Percentiles rank a stretch among this genome's conserved stretches.
phyloP scores from a whole-genome alignment of 2,113 vertebrate genomes.

The Dasypus novemcinctus region DNA sequence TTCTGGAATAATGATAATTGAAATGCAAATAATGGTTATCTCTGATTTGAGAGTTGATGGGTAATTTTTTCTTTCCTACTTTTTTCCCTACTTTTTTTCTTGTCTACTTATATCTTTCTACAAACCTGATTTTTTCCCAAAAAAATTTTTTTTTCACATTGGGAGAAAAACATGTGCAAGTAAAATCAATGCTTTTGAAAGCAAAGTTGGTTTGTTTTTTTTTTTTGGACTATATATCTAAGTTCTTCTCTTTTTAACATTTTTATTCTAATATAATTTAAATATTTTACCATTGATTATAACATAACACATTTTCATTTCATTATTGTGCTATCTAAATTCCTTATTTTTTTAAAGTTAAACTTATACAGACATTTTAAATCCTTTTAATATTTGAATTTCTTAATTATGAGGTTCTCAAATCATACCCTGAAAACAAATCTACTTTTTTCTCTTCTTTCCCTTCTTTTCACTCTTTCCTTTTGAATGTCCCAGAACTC shows the following conservation, averaged over 20 bases:
- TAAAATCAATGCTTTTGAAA: neutral
- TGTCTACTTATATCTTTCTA: neutral
- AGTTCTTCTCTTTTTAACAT: neutral
- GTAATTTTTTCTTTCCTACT: neutral
- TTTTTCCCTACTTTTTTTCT: neutral
- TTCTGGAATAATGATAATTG: neutral
- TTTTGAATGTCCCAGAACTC: neutral
- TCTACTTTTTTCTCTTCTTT: neutral
- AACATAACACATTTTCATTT: neutral
- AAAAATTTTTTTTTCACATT: neutral
- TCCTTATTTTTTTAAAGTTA: neutral
- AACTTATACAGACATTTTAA: neutral
- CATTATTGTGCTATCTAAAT: neutral
- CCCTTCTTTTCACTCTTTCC: neutral
- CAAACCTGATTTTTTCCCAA: neutral
- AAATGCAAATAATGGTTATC: neutral
- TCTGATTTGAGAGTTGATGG: neutral
- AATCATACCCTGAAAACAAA: neutral
- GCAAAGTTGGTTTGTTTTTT: neutral
- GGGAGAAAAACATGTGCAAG: neutral
- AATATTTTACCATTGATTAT: neutral
- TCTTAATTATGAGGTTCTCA: neutral
- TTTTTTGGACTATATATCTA: neutral
- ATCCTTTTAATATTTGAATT: neutral
- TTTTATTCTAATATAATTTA: conserved; percentile 1